Base-by-base conservation (phyloP, 2,888 invertebrate genomes). In the Celastrina argiolus region DNA sequence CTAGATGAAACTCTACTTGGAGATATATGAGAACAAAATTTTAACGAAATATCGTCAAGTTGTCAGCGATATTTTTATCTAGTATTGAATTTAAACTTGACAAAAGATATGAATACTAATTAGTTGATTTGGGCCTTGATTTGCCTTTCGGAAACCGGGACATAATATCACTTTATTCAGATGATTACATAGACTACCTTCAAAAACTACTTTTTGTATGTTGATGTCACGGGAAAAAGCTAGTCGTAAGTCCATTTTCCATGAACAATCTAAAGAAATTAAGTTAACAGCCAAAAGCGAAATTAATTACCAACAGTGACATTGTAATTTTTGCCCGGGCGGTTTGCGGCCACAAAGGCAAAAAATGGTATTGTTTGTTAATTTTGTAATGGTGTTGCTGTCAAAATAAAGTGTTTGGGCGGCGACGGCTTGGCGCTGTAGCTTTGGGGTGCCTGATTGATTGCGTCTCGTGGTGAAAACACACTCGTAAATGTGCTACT, bases 361-460 rank as follows among this genome's bases (percentile, higher is more conserved):
- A 58, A 58, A 58, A 28, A 58, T 16, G n/a, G 58, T 58, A 31
- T 28, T 58, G 28, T 31, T 58, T 58, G 58, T 58, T 58, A 58
- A 58, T 58, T 58, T 58, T 58, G 58, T 58, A 58, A 58, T 58
- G 31, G 58, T 58, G 58, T 58, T 31, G 16, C 58, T 58, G 58
- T 58, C 58, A 58, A 31, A 58, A 58, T 58, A 58, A 31, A 58
- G 58, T 31, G 58, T 58, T 58, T 58, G 58, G 58, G 28, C 16
- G 58, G 31, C 58, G 58, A 58, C 58, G n/a, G 6, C 7, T n/a
- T 12, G 58, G 58, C 58, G 58, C 28, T 56, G 26, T 28, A 28
- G 28, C 12, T 14, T n/a, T 58, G 58, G 58, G 58, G 58, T 16
- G 31, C 31, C 28, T 58, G 58, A 58, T 58, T 58, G 58, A 58